Evolutionary conservation across 2,888 invertebrate genomes (phyloP).

Genomic region (Ochropacha duplaris): DNA sequence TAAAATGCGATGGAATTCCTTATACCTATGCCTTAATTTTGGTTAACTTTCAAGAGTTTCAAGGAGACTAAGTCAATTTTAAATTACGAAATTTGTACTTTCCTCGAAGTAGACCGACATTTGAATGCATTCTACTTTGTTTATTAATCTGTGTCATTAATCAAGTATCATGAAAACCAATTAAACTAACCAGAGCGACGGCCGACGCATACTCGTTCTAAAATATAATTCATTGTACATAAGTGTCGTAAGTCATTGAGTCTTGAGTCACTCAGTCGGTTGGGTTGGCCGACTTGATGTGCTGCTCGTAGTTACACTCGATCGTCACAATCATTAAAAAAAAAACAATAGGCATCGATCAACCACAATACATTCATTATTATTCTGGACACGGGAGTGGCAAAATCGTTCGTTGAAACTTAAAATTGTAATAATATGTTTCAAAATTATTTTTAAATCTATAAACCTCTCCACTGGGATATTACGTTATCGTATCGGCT

Average conservation of each 20-base stretch:
- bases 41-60: conserved; percentile 22
- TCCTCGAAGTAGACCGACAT: conserved; percentile 31
- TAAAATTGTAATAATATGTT: background rate
- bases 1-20: background rate
- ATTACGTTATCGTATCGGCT: conserved; percentile 50
- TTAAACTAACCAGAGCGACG: conserved; percentile 39
- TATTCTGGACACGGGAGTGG: conserved; percentile 41
- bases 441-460: conserved; percentile 4
- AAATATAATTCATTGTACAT: conserved; percentile 26
- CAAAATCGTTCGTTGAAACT: background rate
- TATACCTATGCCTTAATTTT: background rate
- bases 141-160: conserved; percentile 42
- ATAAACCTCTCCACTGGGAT: conserved; percentile 12
- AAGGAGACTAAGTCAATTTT: conserved; percentile 20
- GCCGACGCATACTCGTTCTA: conserved; percentile 26
- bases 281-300: conserved; percentile 26
- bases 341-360: conserved; percentile 33
- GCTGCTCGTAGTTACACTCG: conserved; percentile 28
- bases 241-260: conserved; percentile 34
- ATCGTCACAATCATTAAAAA: conserved; percentile 31
- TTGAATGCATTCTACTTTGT: conserved; percentile 31
- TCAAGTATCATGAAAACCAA: conserved; percentile 57
- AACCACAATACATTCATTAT: conserved; percentile 13
- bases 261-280: conserved; percentile 35
- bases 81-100: conserved; percentile 27